phyloP scores from a whole-genome alignment of 2,888 invertebrate species.

The Trissolcus brochymenae region DNA sequence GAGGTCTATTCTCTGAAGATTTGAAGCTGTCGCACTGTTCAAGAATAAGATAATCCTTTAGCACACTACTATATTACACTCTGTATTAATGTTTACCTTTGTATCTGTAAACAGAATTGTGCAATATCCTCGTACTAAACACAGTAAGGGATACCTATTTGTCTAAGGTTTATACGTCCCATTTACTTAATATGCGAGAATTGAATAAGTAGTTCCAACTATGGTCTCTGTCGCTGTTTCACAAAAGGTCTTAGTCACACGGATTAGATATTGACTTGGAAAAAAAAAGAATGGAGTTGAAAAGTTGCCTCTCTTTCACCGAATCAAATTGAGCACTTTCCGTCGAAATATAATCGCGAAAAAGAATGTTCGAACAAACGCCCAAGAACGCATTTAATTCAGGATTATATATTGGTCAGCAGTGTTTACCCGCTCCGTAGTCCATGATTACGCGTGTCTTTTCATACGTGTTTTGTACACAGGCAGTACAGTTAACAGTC shows the following conservation, averaged over 20 bases:
- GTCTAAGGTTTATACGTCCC: slow-evolving; percentile 52
- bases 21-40: slow-evolving; percentile 62
- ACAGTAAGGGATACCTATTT: slow-evolving; percentile 56
- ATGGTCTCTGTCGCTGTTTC: background rate
- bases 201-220: slow-evolving; percentile 57
- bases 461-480: slow-evolving; percentile 58
- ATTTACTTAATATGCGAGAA: slow-evolving; percentile 74
- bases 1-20: slow-evolving; percentile 40
- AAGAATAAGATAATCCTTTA: slow-evolving; percentile 75
- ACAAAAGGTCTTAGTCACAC: no score
- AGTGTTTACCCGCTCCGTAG: slow-evolving; percentile 63
- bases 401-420: slow-evolving; percentile 59
- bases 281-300: no score
- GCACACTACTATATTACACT: slow-evolving; percentile 65
- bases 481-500: slow-evolving; percentile 70
- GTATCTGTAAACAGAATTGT: slow-evolving; percentile 74
- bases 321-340: no score
- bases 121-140: slow-evolving; percentile 48
- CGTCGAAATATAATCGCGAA: no score
- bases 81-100: slow-evolving; percentile 75
- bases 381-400: no score
- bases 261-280: no score
- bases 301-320: no score
- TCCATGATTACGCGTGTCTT: slow-evolving; percentile 52
- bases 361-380: no score